Conservation (phyloP, 2,797 vertebrate species). For the Enteromius anoplus region DNA sequence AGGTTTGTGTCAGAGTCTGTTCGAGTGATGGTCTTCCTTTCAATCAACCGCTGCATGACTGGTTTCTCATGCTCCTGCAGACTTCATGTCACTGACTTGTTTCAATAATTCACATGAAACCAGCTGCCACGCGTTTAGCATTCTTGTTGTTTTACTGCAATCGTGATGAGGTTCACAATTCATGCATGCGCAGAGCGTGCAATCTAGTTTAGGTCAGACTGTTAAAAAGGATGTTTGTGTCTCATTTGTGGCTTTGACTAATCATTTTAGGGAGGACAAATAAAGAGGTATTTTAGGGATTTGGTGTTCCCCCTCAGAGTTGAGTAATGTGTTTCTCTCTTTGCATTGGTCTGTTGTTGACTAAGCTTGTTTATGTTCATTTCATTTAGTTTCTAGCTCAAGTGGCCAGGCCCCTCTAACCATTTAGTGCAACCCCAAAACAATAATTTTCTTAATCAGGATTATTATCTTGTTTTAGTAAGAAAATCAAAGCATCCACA, state of each 20-base stretch:
- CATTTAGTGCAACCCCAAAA: not conserved
- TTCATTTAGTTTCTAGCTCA: not conserved
- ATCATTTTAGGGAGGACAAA: constrained; percentile 21
- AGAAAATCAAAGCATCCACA: not conserved
- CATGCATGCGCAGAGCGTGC: not conserved
- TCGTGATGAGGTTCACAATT: constrained; percentile 44
- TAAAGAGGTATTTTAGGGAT: constrained; percentile 31
- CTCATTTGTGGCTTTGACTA: constrained; percentile 34
- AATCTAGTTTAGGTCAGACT: not conserved
- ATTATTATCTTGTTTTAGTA: not conserved
- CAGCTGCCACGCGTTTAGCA: constrained; percentile 36
- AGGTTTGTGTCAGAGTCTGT: constrained; percentile 10
- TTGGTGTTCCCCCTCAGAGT: constrained; percentile 26
- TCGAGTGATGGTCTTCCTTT: constrained; percentile 9
- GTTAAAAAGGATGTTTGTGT: constrained; percentile 7
- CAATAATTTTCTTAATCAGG: not conserved
- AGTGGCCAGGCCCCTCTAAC: not conserved
- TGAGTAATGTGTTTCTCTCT: constrained; percentile 33
- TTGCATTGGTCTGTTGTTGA: constrained; percentile 20
- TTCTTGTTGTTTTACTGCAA: constrained; percentile 35
- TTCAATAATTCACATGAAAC: constrained; percentile 49
- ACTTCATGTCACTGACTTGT: constrained; percentile 31
- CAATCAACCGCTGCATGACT: not conserved
- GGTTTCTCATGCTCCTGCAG: constrained; percentile 10
- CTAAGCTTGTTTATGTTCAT: constrained; percentile 35